phyloP scores from a whole-genome alignment of 1,140 invertebrate genomes.

The Physella acuta region DNA sequence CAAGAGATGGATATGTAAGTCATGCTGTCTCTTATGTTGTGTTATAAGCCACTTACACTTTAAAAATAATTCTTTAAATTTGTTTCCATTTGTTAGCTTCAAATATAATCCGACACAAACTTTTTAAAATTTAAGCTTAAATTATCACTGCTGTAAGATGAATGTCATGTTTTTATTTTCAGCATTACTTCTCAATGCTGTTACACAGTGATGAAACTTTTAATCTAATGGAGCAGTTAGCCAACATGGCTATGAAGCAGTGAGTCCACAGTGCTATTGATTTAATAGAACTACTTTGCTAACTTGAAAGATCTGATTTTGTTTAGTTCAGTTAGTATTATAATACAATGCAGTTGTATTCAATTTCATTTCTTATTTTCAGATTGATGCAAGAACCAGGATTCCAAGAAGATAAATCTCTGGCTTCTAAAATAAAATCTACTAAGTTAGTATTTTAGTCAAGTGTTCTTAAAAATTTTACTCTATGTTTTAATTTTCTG shows the following conservation, averaged over 20 bases:
- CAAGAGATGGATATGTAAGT: conserved; percentile 73
- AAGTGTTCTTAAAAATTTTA: too few relatives aligned
- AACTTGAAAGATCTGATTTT: too few relatives aligned
- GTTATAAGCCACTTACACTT: neutral
- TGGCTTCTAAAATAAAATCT: conserved; percentile 69
- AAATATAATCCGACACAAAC: too few relatives aligned
- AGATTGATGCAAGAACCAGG: conserved; percentile 82
- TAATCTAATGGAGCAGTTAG: conserved; percentile 88
- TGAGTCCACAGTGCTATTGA: conserved; percentile 58
- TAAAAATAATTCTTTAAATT: neutral
- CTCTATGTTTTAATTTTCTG: neutral
- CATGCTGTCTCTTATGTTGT: too few relatives aligned
- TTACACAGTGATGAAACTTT: conserved; percentile 86
- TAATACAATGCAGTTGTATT: neutral
- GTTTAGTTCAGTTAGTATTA: too few relatives aligned
- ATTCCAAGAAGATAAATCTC: conserved; percentile 81
- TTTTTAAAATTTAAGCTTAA: too few relatives aligned
- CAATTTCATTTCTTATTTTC: conserved; percentile 13
- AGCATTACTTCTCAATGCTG: conserved; percentile 89
- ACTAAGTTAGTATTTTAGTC: conserved; percentile 69
- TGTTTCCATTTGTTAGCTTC: too few relatives aligned
- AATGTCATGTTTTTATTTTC: conserved; percentile 46
- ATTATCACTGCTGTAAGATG: too few relatives aligned
- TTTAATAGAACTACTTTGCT: too few relatives aligned
- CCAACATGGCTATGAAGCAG: conserved; percentile 96